These are phyloP conservation scores for Cygnus buccinator DNA, from an alignment of 2,113 vertebrate species.

Conservation along the genomic window DNA sequence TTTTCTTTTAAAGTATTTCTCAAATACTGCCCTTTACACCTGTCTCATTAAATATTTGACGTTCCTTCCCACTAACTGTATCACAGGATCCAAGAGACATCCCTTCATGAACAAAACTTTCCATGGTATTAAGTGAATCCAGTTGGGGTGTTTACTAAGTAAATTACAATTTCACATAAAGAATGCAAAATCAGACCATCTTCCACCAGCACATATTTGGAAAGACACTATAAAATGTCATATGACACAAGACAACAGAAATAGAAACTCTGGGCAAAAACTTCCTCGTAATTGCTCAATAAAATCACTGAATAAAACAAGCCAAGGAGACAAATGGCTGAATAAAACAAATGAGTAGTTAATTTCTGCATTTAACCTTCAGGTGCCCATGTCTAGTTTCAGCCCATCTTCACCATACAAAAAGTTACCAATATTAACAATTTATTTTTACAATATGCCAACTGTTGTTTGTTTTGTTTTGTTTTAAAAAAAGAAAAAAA, in stretches of 20 bases:
- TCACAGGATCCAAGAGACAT: not conserved
- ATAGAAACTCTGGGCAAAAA: not conserved
- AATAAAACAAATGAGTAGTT: not conserved
- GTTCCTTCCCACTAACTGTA: not conserved
- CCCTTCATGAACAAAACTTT: not conserved
- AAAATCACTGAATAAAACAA: not conserved
- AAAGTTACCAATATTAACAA: not conserved
- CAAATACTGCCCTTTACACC: not conserved
- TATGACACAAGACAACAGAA: not conserved
- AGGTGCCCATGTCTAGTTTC: not conserved
- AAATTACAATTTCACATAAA: not conserved
- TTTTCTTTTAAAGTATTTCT: not conserved
- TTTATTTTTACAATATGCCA: not conserved
- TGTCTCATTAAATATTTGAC: not conserved
- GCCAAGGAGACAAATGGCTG: not conserved
- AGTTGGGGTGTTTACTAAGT: not conserved
- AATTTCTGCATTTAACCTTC: not conserved
- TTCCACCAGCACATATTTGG: not conserved
- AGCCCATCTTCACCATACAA: not conserved
- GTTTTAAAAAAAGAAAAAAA: too few species aligned
- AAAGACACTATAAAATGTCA: not conserved
- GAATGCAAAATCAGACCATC: not conserved
- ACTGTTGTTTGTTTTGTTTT: not conserved
- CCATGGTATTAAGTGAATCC: not conserved
- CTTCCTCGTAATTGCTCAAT: not conserved